phyloP scores from a whole-genome alignment of 2,113 vertebrate species.

The Neolamprologus falcicula region DNA sequence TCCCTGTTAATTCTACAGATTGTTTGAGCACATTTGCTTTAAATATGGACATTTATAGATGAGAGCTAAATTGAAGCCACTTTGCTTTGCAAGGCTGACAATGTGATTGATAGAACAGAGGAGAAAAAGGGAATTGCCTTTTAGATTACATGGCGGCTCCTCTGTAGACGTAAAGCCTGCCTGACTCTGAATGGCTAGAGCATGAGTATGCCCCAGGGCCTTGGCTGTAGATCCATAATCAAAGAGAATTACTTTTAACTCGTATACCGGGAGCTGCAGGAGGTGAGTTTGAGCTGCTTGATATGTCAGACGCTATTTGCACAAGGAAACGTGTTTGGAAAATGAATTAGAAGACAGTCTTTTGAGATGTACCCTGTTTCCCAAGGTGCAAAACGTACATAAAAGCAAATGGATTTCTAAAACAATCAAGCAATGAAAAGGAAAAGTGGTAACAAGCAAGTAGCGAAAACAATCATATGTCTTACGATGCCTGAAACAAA shows the following conservation, averaged over 20 bases:
- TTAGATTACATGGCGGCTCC: slow-evolving; percentile 12
- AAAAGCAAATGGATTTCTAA: not conserved
- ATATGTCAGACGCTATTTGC: not conserved
- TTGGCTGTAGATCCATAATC: slow-evolving; percentile 4
- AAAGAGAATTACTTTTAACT: slow-evolving; percentile 5
- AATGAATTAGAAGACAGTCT: not conserved
- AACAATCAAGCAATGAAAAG: not conserved
- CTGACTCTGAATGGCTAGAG: slow-evolving; percentile 6
- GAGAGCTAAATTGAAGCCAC: slow-evolving; percentile 40
- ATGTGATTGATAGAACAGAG: slow-evolving; percentile 33
- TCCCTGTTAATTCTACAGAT: not conserved
- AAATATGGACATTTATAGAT: slow-evolving; percentile 50
- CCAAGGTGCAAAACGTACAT: not conserved
- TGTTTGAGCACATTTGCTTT: slow-evolving; percentile 3
- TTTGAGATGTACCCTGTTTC: not conserved
- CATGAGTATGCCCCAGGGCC: not conserved
- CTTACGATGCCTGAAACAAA: not conserved
- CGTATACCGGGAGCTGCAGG: not conserved
- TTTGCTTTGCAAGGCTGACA: not conserved
- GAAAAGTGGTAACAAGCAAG: not conserved
- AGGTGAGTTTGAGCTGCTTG: not conserved
- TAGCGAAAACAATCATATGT: not conserved
- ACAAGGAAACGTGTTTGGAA: not conserved
- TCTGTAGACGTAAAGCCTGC: slow-evolving; percentile 13
- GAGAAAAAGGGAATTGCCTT: slow-evolving; percentile 24